Evolutionary conservation across 2,888 invertebrate genomes (phyloP).

Genomic region (Chrysolina oricalcia): DNA sequence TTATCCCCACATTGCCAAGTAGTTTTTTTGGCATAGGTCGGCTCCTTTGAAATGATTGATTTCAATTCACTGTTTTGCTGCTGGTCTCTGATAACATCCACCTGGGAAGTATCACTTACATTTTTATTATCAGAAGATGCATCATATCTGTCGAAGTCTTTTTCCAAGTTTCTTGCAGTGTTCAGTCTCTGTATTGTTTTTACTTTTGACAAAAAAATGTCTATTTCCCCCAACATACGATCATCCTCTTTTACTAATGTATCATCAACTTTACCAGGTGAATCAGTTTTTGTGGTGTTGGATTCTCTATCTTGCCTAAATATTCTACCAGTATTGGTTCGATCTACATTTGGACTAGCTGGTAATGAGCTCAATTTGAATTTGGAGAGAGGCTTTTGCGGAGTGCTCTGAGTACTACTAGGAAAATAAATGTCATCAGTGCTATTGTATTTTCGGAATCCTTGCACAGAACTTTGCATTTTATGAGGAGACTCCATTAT

Average conservation of each 20-base stretch:
- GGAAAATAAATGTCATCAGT: conserved; percentile 61
- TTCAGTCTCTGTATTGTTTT: conserved; percentile 63
- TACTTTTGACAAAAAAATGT: conserved; percentile 68
- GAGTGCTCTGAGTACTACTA: conserved; percentile 67
- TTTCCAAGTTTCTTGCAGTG: conserved; percentile 61
- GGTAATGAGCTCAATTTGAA: conserved; percentile 65
- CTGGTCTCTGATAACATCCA: conserved; percentile 2
- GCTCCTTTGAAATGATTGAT: conserved; percentile 54
- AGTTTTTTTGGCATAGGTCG: conserved; percentile 48
- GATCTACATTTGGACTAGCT: conserved; percentile 62
- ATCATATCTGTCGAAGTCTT: conserved; percentile 55
- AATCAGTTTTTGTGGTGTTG: conserved; percentile 38
- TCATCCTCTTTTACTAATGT: conserved; percentile 42
- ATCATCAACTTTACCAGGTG: conserved; percentile 43
- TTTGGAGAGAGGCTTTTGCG: conserved; percentile 66
- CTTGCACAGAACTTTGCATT: conserved; percentile 49
- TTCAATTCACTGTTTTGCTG: conserved; percentile 14
- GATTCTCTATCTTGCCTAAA: conserved; percentile 30
- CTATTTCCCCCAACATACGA: conserved; percentile 63
- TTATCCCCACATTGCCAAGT: conserved; percentile 66
- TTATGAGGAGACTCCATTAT: conserved; percentile 46
- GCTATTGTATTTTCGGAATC: conserved; percentile 60
- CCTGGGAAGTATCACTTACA: neutral
- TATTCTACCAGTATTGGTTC: conserved; percentile 50
- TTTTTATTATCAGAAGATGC: neutral